Evolutionary conservation across 2,888 invertebrate genomes (phyloP).

Genomic region (Diadegma fenestrale): DNA sequence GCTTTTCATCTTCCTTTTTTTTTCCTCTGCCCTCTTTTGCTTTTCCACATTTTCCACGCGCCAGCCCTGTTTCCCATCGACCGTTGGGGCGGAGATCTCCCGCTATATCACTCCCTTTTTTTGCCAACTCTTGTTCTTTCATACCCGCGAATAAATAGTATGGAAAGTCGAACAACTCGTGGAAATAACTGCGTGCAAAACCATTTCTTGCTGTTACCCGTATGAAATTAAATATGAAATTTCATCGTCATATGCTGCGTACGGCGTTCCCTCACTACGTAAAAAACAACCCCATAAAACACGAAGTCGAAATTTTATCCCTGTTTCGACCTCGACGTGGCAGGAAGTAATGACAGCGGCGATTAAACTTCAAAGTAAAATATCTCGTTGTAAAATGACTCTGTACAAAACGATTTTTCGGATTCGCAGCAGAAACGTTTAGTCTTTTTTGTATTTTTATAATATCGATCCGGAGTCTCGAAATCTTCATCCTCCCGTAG

Average conservation of each 20-base stretch:
- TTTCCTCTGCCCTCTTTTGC: neutral
- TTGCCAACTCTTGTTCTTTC: constrained; percentile 26
- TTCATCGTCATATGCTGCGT: constrained; percentile 28
- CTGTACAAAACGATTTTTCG: too few relatives aligned
- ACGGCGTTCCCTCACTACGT: neutral
- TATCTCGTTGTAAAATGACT: too few relatives aligned
- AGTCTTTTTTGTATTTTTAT: too few relatives aligned
- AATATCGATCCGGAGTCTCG: too few relatives aligned
- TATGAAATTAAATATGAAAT: constrained; percentile 65
- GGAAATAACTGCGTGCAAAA: constrained; percentile 20
- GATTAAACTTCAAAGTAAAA: too few relatives aligned
- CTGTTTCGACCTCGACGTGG: too few relatives aligned
- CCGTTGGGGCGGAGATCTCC: constrained; percentile 18
- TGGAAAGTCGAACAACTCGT: constrained; percentile 34
- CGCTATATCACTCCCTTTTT: constrained; percentile 21
- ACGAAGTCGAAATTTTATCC: neutral
- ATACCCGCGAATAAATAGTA: constrained; percentile 49
- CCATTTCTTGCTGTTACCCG: constrained; percentile 37
- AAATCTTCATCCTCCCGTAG: too few relatives aligned
- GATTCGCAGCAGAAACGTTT: too few relatives aligned
- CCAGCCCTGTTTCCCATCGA: constrained; percentile 12
- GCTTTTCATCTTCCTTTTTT: constrained; percentile 3
- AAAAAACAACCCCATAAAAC: constrained; percentile 6
- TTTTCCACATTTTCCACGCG: neutral
- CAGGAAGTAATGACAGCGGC: too few relatives aligned